Evolutionary conservation across 2,888 invertebrate species (phyloP).

Genomic region (Aphidius colemani): DNA sequence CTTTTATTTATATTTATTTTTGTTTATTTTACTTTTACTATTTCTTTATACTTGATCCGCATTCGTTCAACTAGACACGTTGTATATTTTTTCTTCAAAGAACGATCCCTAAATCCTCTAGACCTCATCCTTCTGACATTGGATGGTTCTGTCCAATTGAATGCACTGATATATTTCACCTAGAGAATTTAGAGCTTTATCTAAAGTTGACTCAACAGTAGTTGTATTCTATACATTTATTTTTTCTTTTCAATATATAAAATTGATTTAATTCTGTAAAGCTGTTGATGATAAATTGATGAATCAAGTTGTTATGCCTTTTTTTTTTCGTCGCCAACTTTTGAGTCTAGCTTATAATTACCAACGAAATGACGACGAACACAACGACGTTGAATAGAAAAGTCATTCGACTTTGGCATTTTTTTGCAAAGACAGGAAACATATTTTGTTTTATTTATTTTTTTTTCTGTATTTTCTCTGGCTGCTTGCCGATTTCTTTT

Average conservation of each 20-base stretch:
- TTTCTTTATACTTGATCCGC: no score
- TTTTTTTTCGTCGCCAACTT: neutral
- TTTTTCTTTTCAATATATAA: neutral
- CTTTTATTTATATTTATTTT: no score
- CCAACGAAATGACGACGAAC: neutral
- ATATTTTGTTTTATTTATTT: neutral
- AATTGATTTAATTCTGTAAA: neutral
- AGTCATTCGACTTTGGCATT: conserved; percentile 4
- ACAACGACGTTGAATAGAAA: no score
- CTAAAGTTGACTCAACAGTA: conserved; percentile 5
- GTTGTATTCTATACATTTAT: conserved; percentile 15
- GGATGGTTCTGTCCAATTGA: conserved; percentile 7
- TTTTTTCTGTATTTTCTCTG: conserved; percentile 11
- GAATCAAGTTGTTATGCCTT: neutral
- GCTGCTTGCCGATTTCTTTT: neutral
- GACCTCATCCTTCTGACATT: conserved; percentile 22
- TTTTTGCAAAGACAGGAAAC: conserved; percentile 2
- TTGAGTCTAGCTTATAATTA: conserved; percentile 7
- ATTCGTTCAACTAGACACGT: conserved; percentile 35
- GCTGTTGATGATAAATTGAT: neutral
- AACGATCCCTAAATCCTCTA: conserved; percentile 50
- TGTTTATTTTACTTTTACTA: no score
- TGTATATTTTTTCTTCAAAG: conserved; percentile 51
- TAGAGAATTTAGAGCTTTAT: neutral
- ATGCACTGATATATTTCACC: conserved; percentile 13